A percentile compares a stretch with the other conserved stretches of the same genome.
Conservation (phyloP, 2,888 invertebrate genomes). For the Brenthis ino region DNA sequence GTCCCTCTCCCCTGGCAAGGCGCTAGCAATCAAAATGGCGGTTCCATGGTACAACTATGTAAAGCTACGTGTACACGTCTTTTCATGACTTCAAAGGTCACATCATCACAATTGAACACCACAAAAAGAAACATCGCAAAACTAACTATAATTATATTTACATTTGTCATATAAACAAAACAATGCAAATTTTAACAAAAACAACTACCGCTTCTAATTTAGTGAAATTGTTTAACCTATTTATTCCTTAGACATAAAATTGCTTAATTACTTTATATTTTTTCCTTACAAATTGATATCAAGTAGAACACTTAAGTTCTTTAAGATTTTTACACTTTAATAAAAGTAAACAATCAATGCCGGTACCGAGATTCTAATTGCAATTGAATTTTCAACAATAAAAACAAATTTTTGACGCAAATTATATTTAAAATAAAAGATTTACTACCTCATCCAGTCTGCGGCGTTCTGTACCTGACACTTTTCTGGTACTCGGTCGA, state of each 20-base stretch:
- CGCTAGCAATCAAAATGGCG: slow-evolving; percentile 79
- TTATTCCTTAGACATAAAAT: slow-evolving; percentile 24
- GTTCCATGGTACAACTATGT: slow-evolving; percentile 65
- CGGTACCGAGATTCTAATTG: slow-evolving; percentile 48
- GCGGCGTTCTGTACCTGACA: slow-evolving; percentile 53
- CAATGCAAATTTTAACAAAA: slow-evolving; percentile 27
- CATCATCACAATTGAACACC: slow-evolving; percentile 38
- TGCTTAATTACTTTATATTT: slow-evolving; percentile 1
- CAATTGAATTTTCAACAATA: slow-evolving; percentile 29
- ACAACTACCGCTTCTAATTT: slow-evolving; percentile 41
- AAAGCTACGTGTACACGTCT: slow-evolving; percentile 67
- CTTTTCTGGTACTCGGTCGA: slow-evolving; percentile 59
- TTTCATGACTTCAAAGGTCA: slow-evolving; percentile 51
- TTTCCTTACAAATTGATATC: not conserved
- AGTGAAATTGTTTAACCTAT: slow-evolving; percentile 39
- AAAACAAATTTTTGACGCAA: slow-evolving; percentile 29
- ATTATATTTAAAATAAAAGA: slow-evolving; percentile 20
- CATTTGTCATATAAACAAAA: slow-evolving; percentile 27
- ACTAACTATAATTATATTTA: slow-evolving; percentile 13
- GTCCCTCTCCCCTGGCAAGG: slow-evolving; percentile 65
- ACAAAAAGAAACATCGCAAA: slow-evolving; percentile 6
- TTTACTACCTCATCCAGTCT: slow-evolving; percentile 49
- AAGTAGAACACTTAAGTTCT: slow-evolving; percentile 3
- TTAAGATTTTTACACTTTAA: slow-evolving; percentile 15
- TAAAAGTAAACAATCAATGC: slow-evolving; percentile 60